Evolutionary conservation across 92 coral and sea anemone species (phyloP), one percentile per base, ranked within the genome.

Genomic region (Bergia puertoricense): DNA sequence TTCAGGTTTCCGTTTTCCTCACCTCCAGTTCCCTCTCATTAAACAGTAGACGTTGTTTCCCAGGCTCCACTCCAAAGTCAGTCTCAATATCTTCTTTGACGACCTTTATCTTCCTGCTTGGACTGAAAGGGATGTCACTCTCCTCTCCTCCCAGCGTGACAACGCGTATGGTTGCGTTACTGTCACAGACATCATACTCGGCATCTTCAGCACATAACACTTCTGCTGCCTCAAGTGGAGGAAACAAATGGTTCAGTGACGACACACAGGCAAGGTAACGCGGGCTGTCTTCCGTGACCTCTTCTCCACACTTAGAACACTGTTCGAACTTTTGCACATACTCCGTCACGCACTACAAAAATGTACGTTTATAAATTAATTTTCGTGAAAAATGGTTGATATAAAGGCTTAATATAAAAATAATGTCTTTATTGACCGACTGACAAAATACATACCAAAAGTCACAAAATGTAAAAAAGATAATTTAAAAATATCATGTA

Each of bases 141-240:
- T 77, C 88, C 22, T 91, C 90, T 30, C 93, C 93, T 10, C 93
- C 90, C 4, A 91, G 41, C 85, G 89, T 91, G 20, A 91, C 90
- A 2, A 91, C 93, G 6, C 90, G 88, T n/a, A 90, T 41, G 45
- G 56, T 90, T 39, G 89, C 85, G 41, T n/a, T 66, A 45, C 76
- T 40, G 6, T n/a, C 74, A 18, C 38, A 15, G 72, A 3, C 37
- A 3, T 56, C 86, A 43, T 16, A 40, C n/a, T 89, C 74, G 6
- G 79, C 71, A 38, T 45, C 57, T 41, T 71, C 83, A 54, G 23
- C 30, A 10, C 62, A 65, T 50, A 14, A 62, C 15, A 72, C 93
- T 42, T 87, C 82, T 36, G 81, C 62, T 2, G 65, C 88, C 51
- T 91, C 85, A 0, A 91, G 80, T 23, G 89, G 80, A 6, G 93